Percentiles rank a stretch among this genome's conserved stretches.
phyloP scores from a whole-genome alignment of 1,140 invertebrate species.

The Rhyzopertha dominica region DNA sequence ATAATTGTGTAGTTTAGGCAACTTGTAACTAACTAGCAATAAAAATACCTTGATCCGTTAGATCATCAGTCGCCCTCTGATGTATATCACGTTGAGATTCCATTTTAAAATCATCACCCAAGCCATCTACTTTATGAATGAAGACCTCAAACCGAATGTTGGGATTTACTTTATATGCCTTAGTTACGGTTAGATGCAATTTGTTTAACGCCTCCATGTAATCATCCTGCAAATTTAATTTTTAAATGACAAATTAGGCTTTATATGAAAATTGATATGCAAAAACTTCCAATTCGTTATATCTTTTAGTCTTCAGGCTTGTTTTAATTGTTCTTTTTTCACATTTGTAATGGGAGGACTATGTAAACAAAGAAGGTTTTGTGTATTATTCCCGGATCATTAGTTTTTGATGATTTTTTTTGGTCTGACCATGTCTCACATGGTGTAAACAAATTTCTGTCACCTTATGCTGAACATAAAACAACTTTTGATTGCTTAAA shows the following conservation, averaged over 20 bases:
- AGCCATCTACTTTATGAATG: conserved; percentile 97
- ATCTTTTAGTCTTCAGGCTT: no score
- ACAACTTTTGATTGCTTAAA: no score
- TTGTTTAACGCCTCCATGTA: conserved; percentile 93
- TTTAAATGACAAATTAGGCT: conserved; percentile 3
- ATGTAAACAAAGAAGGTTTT: no score
- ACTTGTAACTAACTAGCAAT: not conserved
- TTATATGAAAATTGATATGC: no score
- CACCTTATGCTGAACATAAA: no score
- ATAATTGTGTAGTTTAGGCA: conserved; percentile 8
- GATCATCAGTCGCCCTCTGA: conserved; percentile 91
- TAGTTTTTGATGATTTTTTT: no score
- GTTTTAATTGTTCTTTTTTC: no score
- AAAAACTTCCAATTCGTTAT: no score
- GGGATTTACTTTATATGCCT: conserved; percentile 94
- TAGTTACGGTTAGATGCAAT: conserved; percentile 86
- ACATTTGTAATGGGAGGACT: no score
- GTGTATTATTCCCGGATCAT: no score
- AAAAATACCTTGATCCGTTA: conserved; percentile 73
- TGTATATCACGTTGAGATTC: conserved; percentile 98
- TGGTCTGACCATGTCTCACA: no score
- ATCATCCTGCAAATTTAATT: conserved; percentile 70
- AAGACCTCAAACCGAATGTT: conserved; percentile 98
- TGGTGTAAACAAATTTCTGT: no score
- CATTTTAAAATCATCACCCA: conserved; percentile 98